phyloP scores from a whole-genome alignment of 2,888 invertebrate species.

The Sinodicranocentrus sp. region DNA sequence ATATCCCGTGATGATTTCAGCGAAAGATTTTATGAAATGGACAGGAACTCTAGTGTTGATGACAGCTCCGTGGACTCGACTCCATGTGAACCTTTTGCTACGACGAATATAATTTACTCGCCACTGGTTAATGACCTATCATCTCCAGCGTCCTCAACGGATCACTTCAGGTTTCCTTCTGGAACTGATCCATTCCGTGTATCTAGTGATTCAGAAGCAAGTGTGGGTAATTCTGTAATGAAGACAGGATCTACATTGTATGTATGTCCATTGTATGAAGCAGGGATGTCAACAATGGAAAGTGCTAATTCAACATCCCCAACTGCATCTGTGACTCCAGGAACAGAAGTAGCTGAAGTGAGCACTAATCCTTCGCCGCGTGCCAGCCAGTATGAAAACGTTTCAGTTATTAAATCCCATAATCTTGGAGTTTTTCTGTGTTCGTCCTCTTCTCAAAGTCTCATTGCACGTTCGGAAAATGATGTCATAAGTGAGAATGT shows the following conservation, averaged over 20 bases:
- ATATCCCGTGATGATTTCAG: conserved; percentile 54
- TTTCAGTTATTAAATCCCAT: conserved; percentile 40
- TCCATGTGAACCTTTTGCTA: conserved; percentile 70
- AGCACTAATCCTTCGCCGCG: conserved; percentile 35
- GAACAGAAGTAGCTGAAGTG: conserved; percentile 48
- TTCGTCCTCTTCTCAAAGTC: conserved; percentile 39
- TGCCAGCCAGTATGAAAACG: conserved; percentile 65
- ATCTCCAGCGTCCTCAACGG: conserved; percentile 67
- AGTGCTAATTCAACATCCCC: conserved; percentile 33
- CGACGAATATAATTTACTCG: conserved; percentile 76
- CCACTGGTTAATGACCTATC: conserved; percentile 75
- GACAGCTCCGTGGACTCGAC: conserved; percentile 76
- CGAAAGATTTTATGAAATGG: conserved; percentile 72
- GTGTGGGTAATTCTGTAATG: neutral
- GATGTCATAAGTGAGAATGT: conserved; percentile 52
- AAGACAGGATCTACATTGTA: conserved; percentile 65
- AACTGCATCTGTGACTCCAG: conserved; percentile 4
- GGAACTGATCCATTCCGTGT: conserved; percentile 52
- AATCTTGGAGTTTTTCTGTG: conserved; percentile 56
- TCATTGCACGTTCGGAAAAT: conserved; percentile 1
- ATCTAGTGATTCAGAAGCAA: conserved; percentile 39
- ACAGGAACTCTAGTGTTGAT: conserved; percentile 76
- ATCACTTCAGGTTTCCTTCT: conserved; percentile 43
- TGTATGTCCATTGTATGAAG: conserved; percentile 75
- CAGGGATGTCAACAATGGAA: conserved; percentile 65